These are phyloP conservation scores for Tokudaia muenninki DNA, from an alignment of 2,797 vertebrate genomes.

Conservation along the genomic window DNA sequence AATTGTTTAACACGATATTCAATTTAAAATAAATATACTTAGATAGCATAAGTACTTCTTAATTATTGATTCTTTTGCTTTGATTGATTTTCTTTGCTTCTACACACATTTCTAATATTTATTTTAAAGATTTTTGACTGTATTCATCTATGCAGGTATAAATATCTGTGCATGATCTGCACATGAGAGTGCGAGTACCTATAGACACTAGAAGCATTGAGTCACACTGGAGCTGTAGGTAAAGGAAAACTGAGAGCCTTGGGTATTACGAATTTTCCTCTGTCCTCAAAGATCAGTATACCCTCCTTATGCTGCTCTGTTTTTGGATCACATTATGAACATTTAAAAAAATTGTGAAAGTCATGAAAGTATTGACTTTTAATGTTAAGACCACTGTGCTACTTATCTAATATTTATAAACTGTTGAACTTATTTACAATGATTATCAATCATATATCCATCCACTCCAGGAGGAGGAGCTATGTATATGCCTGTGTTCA, in stretches of 20 bases:
- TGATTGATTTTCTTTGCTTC: not conserved
- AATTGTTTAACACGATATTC: not conserved
- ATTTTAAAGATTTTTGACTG: not conserved
- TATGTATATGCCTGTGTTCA: not conserved
- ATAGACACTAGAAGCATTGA: not conserved
- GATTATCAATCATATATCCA: not conserved
- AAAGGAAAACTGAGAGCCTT: not conserved
- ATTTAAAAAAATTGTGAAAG: not conserved
- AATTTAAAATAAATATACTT: not conserved
- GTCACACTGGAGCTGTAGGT: not conserved
- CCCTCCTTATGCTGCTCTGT: not conserved
- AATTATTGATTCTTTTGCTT: not conserved
- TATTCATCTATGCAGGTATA: not conserved
- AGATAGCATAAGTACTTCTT: not conserved
- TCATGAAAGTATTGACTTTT: not conserved
- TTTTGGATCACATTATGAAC: not conserved
- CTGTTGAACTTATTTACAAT: not conserved
- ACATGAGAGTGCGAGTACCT: too few species aligned
- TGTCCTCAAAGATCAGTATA: not conserved
- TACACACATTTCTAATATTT: not conserved
- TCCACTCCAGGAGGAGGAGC: not conserved
- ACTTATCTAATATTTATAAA: not conserved
- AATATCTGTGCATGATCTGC: not conserved
- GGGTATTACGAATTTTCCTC: not conserved
- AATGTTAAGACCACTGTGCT: not conserved